These are phyloP conservation scores for Muscicapa comitata DNA, from an alignment of 2,797 vertebrate genomes.

Conservation along the genomic window DNA sequence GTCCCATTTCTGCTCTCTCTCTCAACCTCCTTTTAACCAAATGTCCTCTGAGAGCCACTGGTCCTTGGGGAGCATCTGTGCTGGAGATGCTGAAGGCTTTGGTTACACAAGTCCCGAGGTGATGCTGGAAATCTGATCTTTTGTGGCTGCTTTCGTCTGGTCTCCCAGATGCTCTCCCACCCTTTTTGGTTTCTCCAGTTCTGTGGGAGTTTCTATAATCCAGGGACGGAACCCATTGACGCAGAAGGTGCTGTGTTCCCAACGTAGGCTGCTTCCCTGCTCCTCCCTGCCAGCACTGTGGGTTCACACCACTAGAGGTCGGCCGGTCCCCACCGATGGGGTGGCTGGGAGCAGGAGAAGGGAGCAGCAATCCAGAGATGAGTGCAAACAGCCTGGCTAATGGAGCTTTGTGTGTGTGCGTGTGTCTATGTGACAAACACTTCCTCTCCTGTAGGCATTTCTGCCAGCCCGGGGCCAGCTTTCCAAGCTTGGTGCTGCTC, in stretches of 20 bases:
- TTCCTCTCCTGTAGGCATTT: conserved; percentile 32
- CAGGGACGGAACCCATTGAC: fast-evolving
- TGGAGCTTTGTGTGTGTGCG: background rate
- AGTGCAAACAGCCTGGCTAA: background rate
- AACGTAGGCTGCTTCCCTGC: background rate
- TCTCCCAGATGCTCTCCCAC: background rate
- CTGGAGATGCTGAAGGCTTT: background rate
- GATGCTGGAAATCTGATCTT: background rate
- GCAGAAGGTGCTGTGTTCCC: background rate
- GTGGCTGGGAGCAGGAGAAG: background rate
- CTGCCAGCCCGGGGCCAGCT: background rate
- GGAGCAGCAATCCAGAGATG: background rate
- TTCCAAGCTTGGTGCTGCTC: conserved; percentile 18
- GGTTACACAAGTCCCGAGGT: background rate
- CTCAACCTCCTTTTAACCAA: background rate
- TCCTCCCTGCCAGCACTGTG: background rate
- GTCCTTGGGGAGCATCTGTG: background rate
- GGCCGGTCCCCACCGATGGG: conserved; percentile 15
- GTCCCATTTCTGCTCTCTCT: background rate
- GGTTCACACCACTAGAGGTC: conserved; percentile 44
- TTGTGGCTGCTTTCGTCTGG: background rate
- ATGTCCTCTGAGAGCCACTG: background rate
- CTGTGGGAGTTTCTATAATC: background rate
- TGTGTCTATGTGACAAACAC: background rate
- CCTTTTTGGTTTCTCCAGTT: background rate